Conservation (phyloP, 2,888 invertebrate species). For the Lamellibrachia satsuma region DNA sequence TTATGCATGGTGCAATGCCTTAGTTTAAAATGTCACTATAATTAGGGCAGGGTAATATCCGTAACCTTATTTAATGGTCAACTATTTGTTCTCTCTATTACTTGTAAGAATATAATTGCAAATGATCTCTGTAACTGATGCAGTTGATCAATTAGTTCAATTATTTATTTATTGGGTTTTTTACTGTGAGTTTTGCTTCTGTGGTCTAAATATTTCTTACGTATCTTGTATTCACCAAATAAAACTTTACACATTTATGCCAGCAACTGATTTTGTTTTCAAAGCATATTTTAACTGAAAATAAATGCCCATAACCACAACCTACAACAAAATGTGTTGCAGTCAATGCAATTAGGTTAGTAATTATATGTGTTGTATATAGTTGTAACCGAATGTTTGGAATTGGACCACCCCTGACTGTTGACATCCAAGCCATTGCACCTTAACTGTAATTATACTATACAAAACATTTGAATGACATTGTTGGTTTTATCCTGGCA, state of each 20-base stretch:
- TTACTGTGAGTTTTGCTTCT: background rate
- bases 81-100: background rate
- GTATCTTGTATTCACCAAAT: background rate
- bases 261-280: background rate
- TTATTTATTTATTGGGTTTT: background rate
- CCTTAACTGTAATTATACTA: background rate
- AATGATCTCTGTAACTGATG: background rate
- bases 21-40: too few relatives aligned
- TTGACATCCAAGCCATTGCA: background rate
- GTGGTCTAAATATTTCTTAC: background rate
- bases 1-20: too few relatives aligned
- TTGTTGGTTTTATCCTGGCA: background rate
- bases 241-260: background rate
- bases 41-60: too few relatives aligned
- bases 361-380: background rate
- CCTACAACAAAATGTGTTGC: background rate
- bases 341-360: background rate
- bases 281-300: background rate
- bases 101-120: background rate
- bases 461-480: background rate
- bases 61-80: too few relatives aligned
- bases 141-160: background rate
- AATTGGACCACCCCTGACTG: background rate
- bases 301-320: background rate
- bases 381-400: background rate